Percentiles rank a stretch among this genome's conserved stretches.
phyloP scores from a whole-genome alignment of 2,888 invertebrate species.

The Ophonus ardosiacus region DNA sequence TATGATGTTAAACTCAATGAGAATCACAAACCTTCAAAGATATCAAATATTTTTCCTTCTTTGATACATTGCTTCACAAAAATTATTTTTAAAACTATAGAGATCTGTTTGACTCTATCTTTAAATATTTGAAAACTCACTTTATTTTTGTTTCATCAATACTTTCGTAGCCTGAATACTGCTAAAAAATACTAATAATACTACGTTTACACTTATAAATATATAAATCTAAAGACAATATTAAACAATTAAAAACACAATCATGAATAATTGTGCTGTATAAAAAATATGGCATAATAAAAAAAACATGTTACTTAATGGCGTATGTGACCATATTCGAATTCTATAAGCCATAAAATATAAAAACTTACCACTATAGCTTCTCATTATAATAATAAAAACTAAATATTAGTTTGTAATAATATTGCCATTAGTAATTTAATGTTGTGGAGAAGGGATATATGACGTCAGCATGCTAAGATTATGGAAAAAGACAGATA shows the following conservation, averaged over 20 bases:
- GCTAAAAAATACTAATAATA: slow-evolving; percentile 33
- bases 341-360: too few species aligned
- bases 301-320: background rate
- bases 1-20: background rate
- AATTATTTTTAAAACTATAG: background rate
- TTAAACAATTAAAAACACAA: background rate
- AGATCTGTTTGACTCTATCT: background rate
- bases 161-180: slow-evolving; percentile 23
- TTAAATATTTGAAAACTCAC: background rate
- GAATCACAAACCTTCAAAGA: slow-evolving; percentile 6
- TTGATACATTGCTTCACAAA: background rate
- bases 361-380: too few species aligned
- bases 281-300: background rate
- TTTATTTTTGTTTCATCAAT: slow-evolving; percentile 11
- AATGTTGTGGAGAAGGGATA: too few species aligned
- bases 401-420: too few species aligned
- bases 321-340: too few species aligned
- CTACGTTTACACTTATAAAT: slow-evolving; percentile 2
- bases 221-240: background rate
- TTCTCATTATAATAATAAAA: too few species aligned
- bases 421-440: too few species aligned
- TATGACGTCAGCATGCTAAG: too few species aligned
- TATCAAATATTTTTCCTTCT: slow-evolving; percentile 3
- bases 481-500: too few species aligned
- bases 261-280: too few species aligned